Evolutionary conservation across 2,888 invertebrate genomes (phyloP), one percentile per base, ranked within the genome.

Genomic region (Coecobrya sp.): DNA sequence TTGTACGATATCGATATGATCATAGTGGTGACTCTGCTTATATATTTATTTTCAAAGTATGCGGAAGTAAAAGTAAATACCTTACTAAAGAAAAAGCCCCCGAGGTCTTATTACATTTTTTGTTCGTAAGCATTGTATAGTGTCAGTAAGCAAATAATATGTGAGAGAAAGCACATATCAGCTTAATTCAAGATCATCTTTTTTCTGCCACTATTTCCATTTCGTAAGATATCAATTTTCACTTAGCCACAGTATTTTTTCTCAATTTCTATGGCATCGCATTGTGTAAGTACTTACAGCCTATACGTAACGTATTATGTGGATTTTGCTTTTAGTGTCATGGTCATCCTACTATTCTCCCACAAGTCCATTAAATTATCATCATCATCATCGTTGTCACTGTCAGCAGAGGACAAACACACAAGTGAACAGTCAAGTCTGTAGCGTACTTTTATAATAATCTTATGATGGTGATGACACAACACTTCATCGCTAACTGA

Each of bases 321-420:
- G 55, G 4, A 55, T 55, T n/a, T 11, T 3, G 19, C 62, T 22
- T 22, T 62, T 65, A 27, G 27, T 65, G 65, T 27, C 65, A 65
- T 22, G 65, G 65, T 27, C 65, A 27, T 27, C 27, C 65, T 10
- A 27, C 25, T 1, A 36, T 4, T 3, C 27, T 65, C 65, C 65
- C 65, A 65, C 11, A 1, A 27, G 27, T 65, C 65, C 10, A 65
- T 65, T 65, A 65, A 65, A 65, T 65, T 65, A 4, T 65, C 65
- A 65, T 65, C 27, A 10, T 19, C 65, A 65, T 5, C 13, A 65
- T 7, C 19, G 49, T 7, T 8, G 49, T 49, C 49, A 1, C 49
- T 13, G 10, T 13, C 49, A 49, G 11, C 49, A 36, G 49, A 49
- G 13, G 13, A 49, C 11, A 13, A 49, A 13, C 13, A 3, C 10